phyloP scores from a whole-genome alignment of 1,140 invertebrate species.

The Stegodyphus mimosarum region DNA sequence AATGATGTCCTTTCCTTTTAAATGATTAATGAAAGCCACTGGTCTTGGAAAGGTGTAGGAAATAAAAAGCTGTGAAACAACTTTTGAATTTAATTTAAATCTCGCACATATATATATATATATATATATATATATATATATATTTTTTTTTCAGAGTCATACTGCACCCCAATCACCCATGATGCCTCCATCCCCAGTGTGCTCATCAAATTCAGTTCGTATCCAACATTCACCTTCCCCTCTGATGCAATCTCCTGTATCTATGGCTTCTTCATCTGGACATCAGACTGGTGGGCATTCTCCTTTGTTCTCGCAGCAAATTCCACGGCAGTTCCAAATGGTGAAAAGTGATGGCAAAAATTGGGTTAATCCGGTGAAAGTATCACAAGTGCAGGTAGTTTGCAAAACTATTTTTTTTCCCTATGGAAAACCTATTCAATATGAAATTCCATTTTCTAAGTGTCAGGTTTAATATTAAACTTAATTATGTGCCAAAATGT shows the following conservation, averaged over 20 bases:
- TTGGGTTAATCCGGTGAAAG: constrained; percentile 31
- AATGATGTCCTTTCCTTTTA: too few relatives aligned
- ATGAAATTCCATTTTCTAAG: too few relatives aligned
- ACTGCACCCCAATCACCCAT: constrained; percentile 73
- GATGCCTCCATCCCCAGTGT: constrained; percentile 72
- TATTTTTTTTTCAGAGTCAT: constrained; percentile 27
- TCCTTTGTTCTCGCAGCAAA: constrained; percentile 68
- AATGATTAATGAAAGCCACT: too few relatives aligned
- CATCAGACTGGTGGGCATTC: constrained; percentile 74
- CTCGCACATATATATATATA: too few relatives aligned
- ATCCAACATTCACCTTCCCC: constrained; percentile 64
- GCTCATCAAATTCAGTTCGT: constrained; percentile 64
- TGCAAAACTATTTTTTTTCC: too few relatives aligned
- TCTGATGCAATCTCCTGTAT: constrained; percentile 70
- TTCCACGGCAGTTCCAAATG: constrained; percentile 24
- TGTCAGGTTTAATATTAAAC: too few relatives aligned
- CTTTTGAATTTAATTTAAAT: too few relatives aligned
- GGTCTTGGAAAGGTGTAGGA: too few relatives aligned
- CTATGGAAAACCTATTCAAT: too few relatives aligned
- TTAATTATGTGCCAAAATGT: too few relatives aligned
- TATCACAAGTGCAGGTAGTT: constrained; percentile 17
- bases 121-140: too few relatives aligned
- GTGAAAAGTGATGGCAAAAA: constrained; percentile 28
- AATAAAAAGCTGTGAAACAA: too few relatives aligned
- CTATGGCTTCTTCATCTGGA: constrained; percentile 70